A percentile compares a stretch with the other conserved stretches of the same genome.
phyloP scores from a whole-genome alignment of 2,888 invertebrate genomes.

The Phortica okadai region DNA sequence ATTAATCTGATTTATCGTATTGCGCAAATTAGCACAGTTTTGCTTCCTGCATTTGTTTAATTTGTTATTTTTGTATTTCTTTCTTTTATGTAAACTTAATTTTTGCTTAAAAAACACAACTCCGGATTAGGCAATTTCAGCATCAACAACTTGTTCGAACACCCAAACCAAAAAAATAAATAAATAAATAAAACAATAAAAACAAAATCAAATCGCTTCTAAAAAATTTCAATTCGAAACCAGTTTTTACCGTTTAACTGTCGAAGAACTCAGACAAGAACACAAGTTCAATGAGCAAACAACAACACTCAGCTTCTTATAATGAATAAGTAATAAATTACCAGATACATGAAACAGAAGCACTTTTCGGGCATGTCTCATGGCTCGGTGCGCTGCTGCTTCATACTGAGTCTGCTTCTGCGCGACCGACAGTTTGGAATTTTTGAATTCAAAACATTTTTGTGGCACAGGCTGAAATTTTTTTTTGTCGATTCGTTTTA shows the following conservation, averaged over 20 bases:
- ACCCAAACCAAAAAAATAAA: neutral
- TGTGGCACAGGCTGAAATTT: neutral
- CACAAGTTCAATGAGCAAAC: neutral
- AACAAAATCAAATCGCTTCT: neutral
- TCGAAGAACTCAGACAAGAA: slow-evolving; percentile 42
- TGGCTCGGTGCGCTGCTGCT: neutral
- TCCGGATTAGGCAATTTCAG: slow-evolving; percentile 2
- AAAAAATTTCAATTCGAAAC: slow-evolving; percentile 29
- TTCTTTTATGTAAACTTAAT: neutral
- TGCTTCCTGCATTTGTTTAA: slow-evolving; percentile 31
- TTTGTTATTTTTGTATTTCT: neutral
- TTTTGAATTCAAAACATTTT: neutral
- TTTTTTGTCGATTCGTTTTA: neutral
- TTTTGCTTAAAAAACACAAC: neutral
- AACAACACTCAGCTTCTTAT: neutral
- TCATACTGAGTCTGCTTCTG: neutral
- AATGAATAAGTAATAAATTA: slow-evolving; percentile 3
- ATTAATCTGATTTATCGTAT: slow-evolving; percentile 10
- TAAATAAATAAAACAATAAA: neutral
- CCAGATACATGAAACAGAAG: neutral
- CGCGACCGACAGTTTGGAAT: neutral
- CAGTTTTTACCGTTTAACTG: slow-evolving; percentile 51
- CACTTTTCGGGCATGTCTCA: neutral
- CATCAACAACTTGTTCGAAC: neutral
- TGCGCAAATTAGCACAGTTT: slow-evolving; percentile 42